Evolutionary conservation across 2,888 invertebrate species (phyloP).

Genomic region (Alviniconcha strummeri): DNA sequence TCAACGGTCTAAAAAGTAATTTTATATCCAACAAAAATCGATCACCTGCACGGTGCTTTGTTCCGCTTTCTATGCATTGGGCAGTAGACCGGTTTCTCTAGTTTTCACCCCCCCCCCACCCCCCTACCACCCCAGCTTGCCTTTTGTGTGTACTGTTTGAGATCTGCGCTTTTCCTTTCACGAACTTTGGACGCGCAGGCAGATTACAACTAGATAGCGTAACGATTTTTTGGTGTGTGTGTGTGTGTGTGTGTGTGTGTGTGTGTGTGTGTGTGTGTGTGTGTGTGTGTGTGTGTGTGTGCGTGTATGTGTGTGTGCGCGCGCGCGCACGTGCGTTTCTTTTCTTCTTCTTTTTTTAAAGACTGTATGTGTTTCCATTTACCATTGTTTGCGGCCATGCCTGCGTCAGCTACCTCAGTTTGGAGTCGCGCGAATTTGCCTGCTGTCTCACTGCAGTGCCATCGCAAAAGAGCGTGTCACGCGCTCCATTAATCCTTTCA

Average conservation of each 20-base stretch:
- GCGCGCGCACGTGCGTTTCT: background rate
- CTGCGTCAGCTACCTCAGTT: background rate
- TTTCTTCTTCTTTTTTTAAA: background rate
- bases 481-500: too few relatives aligned
- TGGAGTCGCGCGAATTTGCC: background rate
- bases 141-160: background rate
- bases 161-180: background rate
- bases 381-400: background rate
- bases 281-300: slow-evolving; percentile 23
- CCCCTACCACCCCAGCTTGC: background rate
- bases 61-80: background rate
- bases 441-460: too few relatives aligned
- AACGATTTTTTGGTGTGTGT: slow-evolving; percentile 5
- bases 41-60: background rate
- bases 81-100: background rate
- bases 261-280: slow-evolving; percentile 19
- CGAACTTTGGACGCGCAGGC: too few relatives aligned
- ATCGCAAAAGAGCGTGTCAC: too few relatives aligned
- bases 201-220: too few relatives aligned
- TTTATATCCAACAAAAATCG: background rate
- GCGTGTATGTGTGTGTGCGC: background rate
- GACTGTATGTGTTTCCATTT: background rate
- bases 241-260: slow-evolving; percentile 22
- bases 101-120: background rate
- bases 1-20: too few relatives aligned